These are phyloP conservation scores for Hirtodrosophila duncani DNA, from an alignment of 2,888 invertebrate species.

Conservation along the genomic window DNA sequence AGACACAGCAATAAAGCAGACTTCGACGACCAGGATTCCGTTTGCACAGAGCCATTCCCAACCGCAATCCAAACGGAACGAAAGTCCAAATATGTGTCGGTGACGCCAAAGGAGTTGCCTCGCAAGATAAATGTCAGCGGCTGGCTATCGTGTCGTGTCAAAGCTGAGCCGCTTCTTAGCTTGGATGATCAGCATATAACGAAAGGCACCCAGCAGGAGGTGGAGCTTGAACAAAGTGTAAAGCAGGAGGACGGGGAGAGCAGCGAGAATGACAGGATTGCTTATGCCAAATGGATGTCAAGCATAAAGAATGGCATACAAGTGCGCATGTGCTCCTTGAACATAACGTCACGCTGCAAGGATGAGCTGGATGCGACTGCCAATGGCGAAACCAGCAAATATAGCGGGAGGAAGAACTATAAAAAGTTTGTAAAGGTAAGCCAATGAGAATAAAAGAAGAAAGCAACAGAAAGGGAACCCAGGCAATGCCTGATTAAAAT, in stretches of 20 bases:
- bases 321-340: conserved; percentile 58
- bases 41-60: conserved; percentile 47
- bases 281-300: conserved; percentile 60
- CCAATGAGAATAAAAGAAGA: neutral
- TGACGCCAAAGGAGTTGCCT: conserved; percentile 49
- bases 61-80: conserved; percentile 3
- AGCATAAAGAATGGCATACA: conserved; percentile 66
- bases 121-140: conserved; percentile 53
- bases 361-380: conserved; percentile 15
- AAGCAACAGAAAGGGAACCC: too few relatives aligned
- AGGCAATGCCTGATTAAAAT: too few relatives aligned
- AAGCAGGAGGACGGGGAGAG: conserved; percentile 33
- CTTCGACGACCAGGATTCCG: conserved; percentile 33
- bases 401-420: conserved; percentile 64
- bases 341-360: conserved; percentile 29
- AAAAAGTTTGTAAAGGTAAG: conserved; percentile 76
- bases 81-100: conserved; percentile 42
- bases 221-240: conserved; percentile 13
- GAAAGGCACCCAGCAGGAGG: conserved; percentile 1
- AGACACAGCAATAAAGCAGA: neutral
- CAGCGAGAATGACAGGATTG: conserved; percentile 24
- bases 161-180: conserved; percentile 25
- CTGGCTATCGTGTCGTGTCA: conserved; percentile 73
- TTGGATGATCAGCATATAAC: too few relatives aligned
- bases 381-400: conserved; percentile 14